Base-by-base conservation (phyloP, 2,797 vertebrate species). In the Hemibagrus guttatus region DNA sequence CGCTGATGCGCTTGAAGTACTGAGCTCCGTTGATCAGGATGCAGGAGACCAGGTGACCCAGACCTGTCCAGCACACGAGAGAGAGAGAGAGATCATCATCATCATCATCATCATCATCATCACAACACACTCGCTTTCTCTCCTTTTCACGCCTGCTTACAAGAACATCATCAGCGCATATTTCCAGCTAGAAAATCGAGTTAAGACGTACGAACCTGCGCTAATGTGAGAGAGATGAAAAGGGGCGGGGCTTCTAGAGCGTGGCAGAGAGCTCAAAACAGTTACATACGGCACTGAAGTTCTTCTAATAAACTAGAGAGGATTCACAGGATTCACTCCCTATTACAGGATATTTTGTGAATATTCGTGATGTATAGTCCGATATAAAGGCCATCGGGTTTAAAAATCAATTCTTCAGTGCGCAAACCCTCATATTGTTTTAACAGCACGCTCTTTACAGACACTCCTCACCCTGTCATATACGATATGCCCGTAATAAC, bases 1-100 rank as follows among this genome's bases (percentile, higher is more conserved):
- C 98, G 11, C 97, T 99, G 96, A 99, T 99, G 82, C 98, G 97
- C 91, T 98, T 97, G 89, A 99, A 99, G 94, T 99, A 98, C 90
- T 99, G 98, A 31, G 98, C 98, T 0, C 98, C 97, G 0, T 99
- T 99, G 93, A 99, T 98, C 23, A 99, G 96, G 82, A 99, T 99
- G 89, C 98, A 99, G 92, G 98, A 99, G 91, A 99, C 98, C 59
- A 99, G 95, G 89, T 99, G 98, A 26, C 98, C 98, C 89, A 99
- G 91, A 39, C 98, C 98, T 99, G 86, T 3, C 21, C 21, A 23
- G 19, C 52, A 66, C 8, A 31, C 35, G n/a, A 58, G 17, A 64
- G 71, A 3, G 12, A 80, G 4, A 49, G 46, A 49, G 46, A 49
- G 46, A 49, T 39, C 35, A 39, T 39, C 35, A 39, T 39, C 35